phyloP scores from a whole-genome alignment of 2,888 invertebrate species.

The Heliconius charithonia region DNA sequence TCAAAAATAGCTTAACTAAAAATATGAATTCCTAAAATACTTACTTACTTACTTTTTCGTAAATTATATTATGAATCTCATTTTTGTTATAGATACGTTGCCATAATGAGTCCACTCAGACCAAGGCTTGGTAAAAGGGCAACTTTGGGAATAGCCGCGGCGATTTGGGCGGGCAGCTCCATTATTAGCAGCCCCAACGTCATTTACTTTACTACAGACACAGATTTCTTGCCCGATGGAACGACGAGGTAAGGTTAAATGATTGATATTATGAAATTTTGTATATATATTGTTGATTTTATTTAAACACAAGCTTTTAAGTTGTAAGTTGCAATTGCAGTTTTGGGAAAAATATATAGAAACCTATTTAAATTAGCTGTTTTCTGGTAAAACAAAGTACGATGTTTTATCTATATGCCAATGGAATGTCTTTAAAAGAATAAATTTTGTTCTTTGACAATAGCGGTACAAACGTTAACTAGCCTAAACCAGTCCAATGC shows the following conservation, averaged over 20 bases:
- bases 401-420: background rate
- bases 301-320: no score
- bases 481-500: no score
- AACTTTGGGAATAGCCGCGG: slow-evolving; percentile 91
- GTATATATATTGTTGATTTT: background rate
- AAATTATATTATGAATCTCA: background rate
- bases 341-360: background rate
- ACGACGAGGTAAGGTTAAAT: slow-evolving; percentile 59
- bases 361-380: background rate
- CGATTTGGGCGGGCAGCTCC: slow-evolving; percentile 93
- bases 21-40: background rate
- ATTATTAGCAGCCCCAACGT: slow-evolving; percentile 93
- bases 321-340: no score
- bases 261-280: background rate
- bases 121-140: slow-evolving; percentile 93
- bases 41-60: background rate
- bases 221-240: slow-evolving; percentile 78
- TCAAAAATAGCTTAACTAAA: no score
- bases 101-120: slow-evolving; percentile 95
- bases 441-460: no score
- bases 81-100: slow-evolving; percentile 90
- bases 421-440: background rate
- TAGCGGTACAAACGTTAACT: no score
- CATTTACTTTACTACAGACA: slow-evolving; percentile 90
- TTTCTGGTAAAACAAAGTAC: background rate